Conservation (phyloP, 2,888 invertebrate species). For the Temnothorax ravouxi region DNA sequence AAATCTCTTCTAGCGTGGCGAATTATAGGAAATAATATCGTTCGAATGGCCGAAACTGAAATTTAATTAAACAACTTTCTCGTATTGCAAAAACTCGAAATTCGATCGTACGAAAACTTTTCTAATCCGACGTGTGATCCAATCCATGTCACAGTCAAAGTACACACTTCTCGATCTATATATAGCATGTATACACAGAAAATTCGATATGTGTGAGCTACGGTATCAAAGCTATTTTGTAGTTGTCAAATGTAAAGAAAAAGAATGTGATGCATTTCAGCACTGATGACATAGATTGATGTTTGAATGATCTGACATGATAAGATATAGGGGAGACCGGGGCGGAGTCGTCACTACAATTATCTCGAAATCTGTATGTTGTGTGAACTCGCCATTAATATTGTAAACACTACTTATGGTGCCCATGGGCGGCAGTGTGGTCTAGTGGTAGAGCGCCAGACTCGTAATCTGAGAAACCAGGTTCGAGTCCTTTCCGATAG, state of each 20-base stretch:
- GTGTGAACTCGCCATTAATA: no score
- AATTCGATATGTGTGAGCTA: neutral
- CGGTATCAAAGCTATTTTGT: neutral
- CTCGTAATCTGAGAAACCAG: no score
- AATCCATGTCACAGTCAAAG: slow-evolving; percentile 17
- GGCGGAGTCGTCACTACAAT: no score
- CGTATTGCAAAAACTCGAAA: slow-evolving; percentile 10
- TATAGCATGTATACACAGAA: neutral
- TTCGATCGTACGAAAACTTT: slow-evolving; percentile 22
- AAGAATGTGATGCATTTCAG: neutral
- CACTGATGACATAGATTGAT: neutral
- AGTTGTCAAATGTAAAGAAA: neutral
- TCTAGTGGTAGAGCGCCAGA: no score
- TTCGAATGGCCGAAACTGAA: slow-evolving; percentile 3
- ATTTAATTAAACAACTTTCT: slow-evolving; percentile 35
- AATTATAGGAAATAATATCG: slow-evolving; percentile 16
- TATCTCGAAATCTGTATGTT: no score
- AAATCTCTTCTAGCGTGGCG: slow-evolving; percentile 4
- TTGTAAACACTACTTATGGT: no score
- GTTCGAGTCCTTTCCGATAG: no score
- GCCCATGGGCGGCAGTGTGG: no score
- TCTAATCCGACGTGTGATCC: neutral
- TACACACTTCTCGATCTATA: neutral
- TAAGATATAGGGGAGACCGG: no score
- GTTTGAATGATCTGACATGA: neutral